Percentiles rank a stretch among this genome's conserved stretches.
Conservation (phyloP, 2,113 vertebrate species). For the Rhinolophus sinicus region DNA sequence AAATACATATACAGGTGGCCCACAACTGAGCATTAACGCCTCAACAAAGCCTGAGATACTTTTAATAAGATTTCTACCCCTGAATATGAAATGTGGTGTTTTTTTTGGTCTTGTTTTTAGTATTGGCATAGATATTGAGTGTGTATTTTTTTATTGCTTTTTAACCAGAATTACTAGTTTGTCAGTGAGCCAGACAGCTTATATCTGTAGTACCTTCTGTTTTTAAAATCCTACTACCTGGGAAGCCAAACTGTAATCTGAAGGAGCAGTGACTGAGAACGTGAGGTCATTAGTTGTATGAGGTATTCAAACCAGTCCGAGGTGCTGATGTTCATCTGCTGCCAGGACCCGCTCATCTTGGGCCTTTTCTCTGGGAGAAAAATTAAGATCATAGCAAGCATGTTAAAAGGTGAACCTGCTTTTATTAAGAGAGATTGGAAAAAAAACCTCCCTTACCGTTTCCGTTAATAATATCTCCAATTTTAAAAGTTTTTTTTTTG, state of each 20-base stretch:
- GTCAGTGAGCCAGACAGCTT: neutral
- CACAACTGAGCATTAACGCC: neutral
- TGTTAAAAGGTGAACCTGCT: neutral
- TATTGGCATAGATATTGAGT: neutral
- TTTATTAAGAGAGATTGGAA: neutral
- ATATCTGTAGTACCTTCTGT: neutral
- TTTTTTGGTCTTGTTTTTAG: neutral
- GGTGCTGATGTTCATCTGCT: neutral
- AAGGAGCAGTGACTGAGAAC: neutral
- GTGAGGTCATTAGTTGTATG: neutral
- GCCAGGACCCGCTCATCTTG: neutral
- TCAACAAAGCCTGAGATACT: neutral
- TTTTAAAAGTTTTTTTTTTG: neutral
- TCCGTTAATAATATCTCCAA: neutral
- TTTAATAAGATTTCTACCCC: neutral
- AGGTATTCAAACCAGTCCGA: neutral
- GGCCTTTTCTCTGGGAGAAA: neutral
- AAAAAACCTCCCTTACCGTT: neutral
- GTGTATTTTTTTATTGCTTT: neutral
- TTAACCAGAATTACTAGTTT: neutral
- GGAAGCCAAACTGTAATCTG: neutral
- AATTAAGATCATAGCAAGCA: neutral
- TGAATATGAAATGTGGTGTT: neutral
- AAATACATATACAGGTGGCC: neutral
- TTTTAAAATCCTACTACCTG: neutral